Conservation (phyloP, 2,113 vertebrate species). For the Malurus melanocephalus region DNA sequence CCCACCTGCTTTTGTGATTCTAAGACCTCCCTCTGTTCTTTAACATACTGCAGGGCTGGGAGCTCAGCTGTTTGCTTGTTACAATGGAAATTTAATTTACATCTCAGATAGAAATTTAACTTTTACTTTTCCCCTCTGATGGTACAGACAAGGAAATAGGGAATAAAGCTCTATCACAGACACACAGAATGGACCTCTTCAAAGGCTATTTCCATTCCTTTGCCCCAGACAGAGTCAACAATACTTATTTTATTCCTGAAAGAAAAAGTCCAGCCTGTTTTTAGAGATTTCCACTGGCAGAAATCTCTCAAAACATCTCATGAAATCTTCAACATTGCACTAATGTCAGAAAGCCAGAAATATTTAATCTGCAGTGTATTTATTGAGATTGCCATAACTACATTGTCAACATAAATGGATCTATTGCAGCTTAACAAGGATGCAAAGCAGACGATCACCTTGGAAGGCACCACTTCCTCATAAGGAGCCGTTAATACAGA, state of each 20-base stretch:
- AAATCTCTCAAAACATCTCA: not conserved
- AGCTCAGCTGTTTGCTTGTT: not conserved
- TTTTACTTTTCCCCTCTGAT: not conserved
- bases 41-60: not conserved
- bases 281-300: not conserved
- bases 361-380: not conserved
- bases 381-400: not conserved
- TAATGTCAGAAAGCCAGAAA: not conserved
- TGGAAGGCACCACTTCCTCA: not conserved
- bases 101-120: not conserved
- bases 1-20: not conserved
- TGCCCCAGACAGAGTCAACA: not conserved
- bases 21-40: not conserved
- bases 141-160: not conserved
- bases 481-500: not conserved
- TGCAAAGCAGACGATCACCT: not conserved
- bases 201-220: not conserved
- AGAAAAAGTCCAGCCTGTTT: not conserved
- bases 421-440: not conserved
- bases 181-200: not conserved
- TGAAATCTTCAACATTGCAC: not conserved
- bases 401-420: not conserved
- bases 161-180: not conserved
- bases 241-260: not conserved
- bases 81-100: not conserved